These are phyloP conservation scores for Schizaphis graminum DNA, from an alignment of 2,888 invertebrate species.

Conservation along the genomic window DNA sequence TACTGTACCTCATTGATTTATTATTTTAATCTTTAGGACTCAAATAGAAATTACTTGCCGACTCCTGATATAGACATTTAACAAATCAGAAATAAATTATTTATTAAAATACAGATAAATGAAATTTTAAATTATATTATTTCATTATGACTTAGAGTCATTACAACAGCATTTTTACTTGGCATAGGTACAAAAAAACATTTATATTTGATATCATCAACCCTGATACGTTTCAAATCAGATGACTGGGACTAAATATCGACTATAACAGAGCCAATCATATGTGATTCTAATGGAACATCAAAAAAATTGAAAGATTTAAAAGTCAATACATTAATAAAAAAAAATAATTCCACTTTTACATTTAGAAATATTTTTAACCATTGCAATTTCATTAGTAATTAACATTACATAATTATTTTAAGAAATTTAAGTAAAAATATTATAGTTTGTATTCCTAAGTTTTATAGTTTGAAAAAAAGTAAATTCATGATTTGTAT, in stretches of 20 bases:
- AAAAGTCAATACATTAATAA: neutral
- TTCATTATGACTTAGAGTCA: conserved; percentile 13
- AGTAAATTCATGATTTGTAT: neutral
- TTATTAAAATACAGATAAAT: too few relatives aligned
- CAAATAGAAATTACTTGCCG: too few relatives aligned
- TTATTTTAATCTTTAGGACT: too few relatives aligned
- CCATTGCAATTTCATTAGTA: neutral
- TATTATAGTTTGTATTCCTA: neutral
- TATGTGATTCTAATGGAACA: neutral
- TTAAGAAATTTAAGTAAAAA: neutral
- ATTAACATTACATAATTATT: conserved; percentile 10
- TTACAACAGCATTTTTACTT: neutral
- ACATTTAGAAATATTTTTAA: conserved; percentile 6
- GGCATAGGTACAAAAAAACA: neutral
- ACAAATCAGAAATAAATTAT: too few relatives aligned
- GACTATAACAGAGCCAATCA: neutral
- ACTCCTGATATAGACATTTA: too few relatives aligned
- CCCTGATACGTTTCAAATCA: neutral
- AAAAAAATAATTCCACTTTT: too few relatives aligned
- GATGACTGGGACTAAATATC: neutral
- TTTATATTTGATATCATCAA: conserved; percentile 13
- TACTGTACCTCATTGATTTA: too few relatives aligned
- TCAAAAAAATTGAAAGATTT: neutral
- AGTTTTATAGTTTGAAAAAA: neutral
- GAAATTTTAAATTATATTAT: too few relatives aligned